Conservation (phyloP, 2,888 invertebrate species). For the Chymomyza fuscimana region DNA sequence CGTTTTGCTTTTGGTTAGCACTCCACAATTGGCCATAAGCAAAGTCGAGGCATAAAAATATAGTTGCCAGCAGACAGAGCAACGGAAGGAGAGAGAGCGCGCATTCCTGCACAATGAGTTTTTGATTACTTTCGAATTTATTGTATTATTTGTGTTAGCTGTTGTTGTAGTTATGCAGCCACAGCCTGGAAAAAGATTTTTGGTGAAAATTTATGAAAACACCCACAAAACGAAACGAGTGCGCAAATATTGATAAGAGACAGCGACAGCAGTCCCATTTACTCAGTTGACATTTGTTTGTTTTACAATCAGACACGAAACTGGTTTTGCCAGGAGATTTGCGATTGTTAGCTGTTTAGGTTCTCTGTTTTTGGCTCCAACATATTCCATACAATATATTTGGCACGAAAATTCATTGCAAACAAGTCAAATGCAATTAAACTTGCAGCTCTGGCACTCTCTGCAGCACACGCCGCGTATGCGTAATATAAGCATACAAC, state of each 20-base stretch:
- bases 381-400: conserved; percentile 27
- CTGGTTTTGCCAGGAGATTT: conserved; percentile 39
- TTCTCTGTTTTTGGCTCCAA: conserved; percentile 25
- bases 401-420: background rate
- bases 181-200: background rate
- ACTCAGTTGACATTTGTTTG: conserved; percentile 44
- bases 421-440: conserved; percentile 1
- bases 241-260: conserved; percentile 72
- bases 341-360: conserved; percentile 19
- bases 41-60: conserved; percentile 56
- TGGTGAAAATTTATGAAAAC: background rate
- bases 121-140: conserved; percentile 75
- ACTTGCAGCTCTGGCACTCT: background rate
- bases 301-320: conserved; percentile 43
- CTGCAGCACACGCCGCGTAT: conserved; percentile 32
- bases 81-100: background rate
- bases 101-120: conserved; percentile 60
- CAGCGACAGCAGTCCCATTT: conserved; percentile 31
- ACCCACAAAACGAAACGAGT: conserved; percentile 43
- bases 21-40: conserved; percentile 68
- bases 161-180: conserved; percentile 25
- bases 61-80: conserved; percentile 53
- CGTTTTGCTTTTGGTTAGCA: conserved; percentile 49
- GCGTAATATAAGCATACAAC: conserved; percentile 66
- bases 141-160: conserved; percentile 54